Evolutionary conservation across 2,888 invertebrate genomes (phyloP), one percentile per base, ranked within the genome.

Genomic region (Meiosimyza platycephala): DNA sequence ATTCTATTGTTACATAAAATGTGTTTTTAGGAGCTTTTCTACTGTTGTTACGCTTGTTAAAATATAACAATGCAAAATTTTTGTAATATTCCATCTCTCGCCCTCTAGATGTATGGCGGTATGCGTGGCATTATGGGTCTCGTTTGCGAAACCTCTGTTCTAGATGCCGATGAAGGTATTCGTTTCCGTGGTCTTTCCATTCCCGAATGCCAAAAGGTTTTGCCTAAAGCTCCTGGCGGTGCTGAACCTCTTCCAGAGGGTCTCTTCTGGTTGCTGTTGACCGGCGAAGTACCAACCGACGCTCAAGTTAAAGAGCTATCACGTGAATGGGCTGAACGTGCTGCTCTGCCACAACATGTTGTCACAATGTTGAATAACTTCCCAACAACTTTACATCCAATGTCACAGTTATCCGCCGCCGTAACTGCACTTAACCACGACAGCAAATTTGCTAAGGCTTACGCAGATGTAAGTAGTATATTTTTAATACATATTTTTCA

Each of bases 101-200:
- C 9, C 9, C 40, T 7, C 9, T 73, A 85, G 85, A 92, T 93
- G 92, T 93, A 97, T 88, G 97, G 97, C 80, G 97, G 97, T 74
- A 97, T 97, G 97, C 90, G 97, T 84, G 95, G 96, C 65, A 96
- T 97, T 88, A 95, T 94, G 87, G 96, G 95, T 76, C 89, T 97
- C 77, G 95, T 97, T 1, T 95, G 95, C 83, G 97, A 97, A 88
- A 97, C 97, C 7, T 97, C 97, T 16, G 95, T 97, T 47, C 89
- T 97, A 78, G 97, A 97, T 86, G 91, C 97, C 5, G 96, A 97
- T 76, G 96, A 97, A 85, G 97, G 97, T 80, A 97, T 97, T 84
- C 90, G 96, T 76, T 97, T 97, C 90, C 92, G 97, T 78, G 96
- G 96, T 54, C 92, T 94, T 80, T 94, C 95, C 74, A 97, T 97